Evolutionary conservation across 2,888 invertebrate genomes (phyloP), one percentile per base, ranked within the genome.

Genomic region (Linnaemya tessellans): DNA sequence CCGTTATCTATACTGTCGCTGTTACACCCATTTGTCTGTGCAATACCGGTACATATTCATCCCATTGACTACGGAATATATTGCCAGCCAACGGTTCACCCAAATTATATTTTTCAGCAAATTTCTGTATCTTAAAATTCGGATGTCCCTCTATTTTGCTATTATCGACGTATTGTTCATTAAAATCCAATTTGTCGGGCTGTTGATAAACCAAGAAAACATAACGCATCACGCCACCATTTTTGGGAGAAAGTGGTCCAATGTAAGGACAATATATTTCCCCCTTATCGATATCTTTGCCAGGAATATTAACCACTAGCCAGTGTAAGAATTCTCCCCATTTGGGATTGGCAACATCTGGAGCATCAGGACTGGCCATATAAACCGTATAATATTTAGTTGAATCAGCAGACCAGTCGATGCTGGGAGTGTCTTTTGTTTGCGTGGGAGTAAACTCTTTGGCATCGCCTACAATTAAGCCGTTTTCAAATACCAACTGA

Each of bases 251-350:
- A 51, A 97, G 96, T 5, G 97, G 95, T 18, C 97, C 97, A 65
- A 96, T 92, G 92, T 97, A 98, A 10, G 95, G 95, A 0, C 96
- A 94, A 0, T 97, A 93, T 0, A 94, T 93, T 85, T 97, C 96
- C 13, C 98, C 98, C 10, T 94, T 93, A 0, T 91, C 90, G 1
- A 98, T 90, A 86, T 96, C 93, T 87, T 89, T 91, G 13, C 96
- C 97, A 18, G 96, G 96, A 87, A 98, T 95, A 91, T 98, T 98
- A 18, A 95, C 96, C 0, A 98, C 96, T n/a, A 98, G 92, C 98
- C 98, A 98, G 92, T 98, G 98, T 88, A 96, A 96, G 43, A 96
- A 97, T 91, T 98, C 98, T 62, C 97, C 94, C 92, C 94, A 96
- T 87, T 94, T 96, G 0, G 97, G 97, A 41, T 96, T 94, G 41